A percentile compares a stretch with the other conserved stretches of the same genome.
Conservation (phyloP, 2,888 invertebrate species). For the Ceratothoa steindachneri region DNA sequence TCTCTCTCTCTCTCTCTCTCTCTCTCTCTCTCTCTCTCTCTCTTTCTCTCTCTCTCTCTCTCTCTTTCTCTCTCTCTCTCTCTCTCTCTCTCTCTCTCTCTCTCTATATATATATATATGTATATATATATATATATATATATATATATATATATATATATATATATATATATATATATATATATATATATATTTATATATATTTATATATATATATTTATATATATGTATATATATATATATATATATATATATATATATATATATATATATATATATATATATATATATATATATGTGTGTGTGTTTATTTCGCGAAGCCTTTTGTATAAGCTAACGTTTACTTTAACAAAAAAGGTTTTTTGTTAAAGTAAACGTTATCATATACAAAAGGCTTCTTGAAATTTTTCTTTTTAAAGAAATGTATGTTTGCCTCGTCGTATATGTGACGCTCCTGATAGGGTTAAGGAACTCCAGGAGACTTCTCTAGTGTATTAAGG, state of each 20-base stretch:
- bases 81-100: not conserved
- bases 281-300: not conserved
- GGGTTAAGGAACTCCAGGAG: too few relatives aligned
- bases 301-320: not conserved
- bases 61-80: not conserved
- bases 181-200: not conserved
- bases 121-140: not conserved
- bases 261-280: not conserved
- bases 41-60: not conserved
- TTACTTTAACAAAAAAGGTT: too few relatives aligned
- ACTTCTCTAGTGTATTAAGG: too few relatives aligned
- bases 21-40: not conserved
- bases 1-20: not conserved
- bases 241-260: not conserved
- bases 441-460: too few relatives aligned
- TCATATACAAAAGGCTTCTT: too few relatives aligned
- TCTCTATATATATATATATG: too few relatives aligned
- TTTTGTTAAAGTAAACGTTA: too few relatives aligned
- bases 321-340: too few relatives aligned
- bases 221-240: not conserved
- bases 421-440: not conserved
- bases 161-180: not conserved
- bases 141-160: not conserved
- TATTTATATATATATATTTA: not conserved
- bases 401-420: too few relatives aligned